Conservation (phyloP, 53 echinoderm and acorn worm genomes). For the Mesocentrotus franciscanus region DNA sequence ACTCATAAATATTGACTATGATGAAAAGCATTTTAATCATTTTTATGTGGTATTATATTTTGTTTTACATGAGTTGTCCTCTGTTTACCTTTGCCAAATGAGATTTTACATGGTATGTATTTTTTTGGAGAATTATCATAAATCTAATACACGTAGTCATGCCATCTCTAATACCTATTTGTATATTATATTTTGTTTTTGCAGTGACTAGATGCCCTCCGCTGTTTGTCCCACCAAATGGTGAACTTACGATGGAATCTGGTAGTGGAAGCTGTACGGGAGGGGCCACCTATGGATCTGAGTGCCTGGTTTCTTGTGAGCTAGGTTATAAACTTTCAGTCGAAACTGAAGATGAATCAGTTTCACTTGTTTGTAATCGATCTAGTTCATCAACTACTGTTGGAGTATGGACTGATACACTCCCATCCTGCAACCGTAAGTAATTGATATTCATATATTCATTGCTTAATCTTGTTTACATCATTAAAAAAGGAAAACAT, state of each 20-base stretch:
- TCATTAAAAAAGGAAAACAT: too few relatives aligned
- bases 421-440: slow-evolving; percentile 69
- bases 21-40: too few relatives aligned
- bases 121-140: too few relatives aligned
- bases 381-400: not conserved
- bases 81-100: too few relatives aligned
- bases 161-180: too few relatives aligned
- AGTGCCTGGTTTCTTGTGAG: slow-evolving; percentile 71
- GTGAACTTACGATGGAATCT: slow-evolving; percentile 60
- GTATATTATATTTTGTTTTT: not conserved
- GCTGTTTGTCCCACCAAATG: slow-evolving; percentile 70
- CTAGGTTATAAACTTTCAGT: slow-evolving; percentile 72
- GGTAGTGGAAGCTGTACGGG: slow-evolving; percentile 72
- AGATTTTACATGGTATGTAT: too few relatives aligned
- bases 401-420: slow-evolving; percentile 58
- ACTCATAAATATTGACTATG: too few relatives aligned
- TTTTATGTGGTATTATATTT: too few relatives aligned
- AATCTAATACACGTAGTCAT: too few relatives aligned
- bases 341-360: slow-evolving; percentile 8
- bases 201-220: slow-evolving; percentile 78
- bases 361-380: slow-evolving; percentile 52
- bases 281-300: slow-evolving; percentile 75
- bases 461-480: not conserved
- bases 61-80: too few relatives aligned
- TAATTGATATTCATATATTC: not conserved